These are phyloP conservation scores for Drosophila bunnanda DNA, from an alignment of 2,888 invertebrate species.

Conservation along the genomic window DNA sequence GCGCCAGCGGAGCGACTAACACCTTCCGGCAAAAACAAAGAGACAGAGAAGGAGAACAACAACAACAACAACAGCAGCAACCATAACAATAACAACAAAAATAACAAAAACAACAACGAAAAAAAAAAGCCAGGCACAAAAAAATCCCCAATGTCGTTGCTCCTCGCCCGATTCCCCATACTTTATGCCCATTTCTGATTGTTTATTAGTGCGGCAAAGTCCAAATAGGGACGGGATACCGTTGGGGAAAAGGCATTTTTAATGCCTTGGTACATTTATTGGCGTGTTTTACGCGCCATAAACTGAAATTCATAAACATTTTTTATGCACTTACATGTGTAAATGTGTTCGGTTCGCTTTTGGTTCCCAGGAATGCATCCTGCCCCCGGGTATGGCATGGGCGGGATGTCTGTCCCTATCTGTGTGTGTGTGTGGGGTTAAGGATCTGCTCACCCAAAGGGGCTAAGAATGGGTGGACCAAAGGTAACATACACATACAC, in stretches of 20 bases:
- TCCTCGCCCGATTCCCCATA: constrained; percentile 60
- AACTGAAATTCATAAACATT: constrained; percentile 80
- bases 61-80: background rate
- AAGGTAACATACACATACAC: constrained; percentile 47
- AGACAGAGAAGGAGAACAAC: background rate
- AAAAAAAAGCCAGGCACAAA: constrained; percentile 3
- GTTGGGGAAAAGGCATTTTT: constrained; percentile 59
- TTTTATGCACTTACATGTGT: constrained; percentile 81
- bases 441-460: constrained; percentile 8
- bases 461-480: constrained; percentile 17
- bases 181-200: constrained; percentile 77
- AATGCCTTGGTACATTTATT: constrained; percentile 79
- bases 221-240: constrained; percentile 19
- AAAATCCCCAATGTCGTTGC: constrained; percentile 24
- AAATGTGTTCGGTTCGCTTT: constrained; percentile 60
- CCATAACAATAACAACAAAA: background rate
- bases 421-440: constrained; percentile 8
- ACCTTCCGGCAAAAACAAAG: constrained; percentile 47
- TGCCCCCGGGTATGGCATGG: background rate
- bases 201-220: constrained; percentile 78
- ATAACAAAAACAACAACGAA: background rate
- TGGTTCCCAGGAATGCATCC: constrained; percentile 40
- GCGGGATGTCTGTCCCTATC: background rate
- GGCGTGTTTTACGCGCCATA: constrained; percentile 82
- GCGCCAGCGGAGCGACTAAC: constrained; percentile 59